These are phyloP conservation scores for Coenobita brevimanus DNA, from an alignment of 1,140 invertebrate species.

Conservation along the genomic window DNA sequence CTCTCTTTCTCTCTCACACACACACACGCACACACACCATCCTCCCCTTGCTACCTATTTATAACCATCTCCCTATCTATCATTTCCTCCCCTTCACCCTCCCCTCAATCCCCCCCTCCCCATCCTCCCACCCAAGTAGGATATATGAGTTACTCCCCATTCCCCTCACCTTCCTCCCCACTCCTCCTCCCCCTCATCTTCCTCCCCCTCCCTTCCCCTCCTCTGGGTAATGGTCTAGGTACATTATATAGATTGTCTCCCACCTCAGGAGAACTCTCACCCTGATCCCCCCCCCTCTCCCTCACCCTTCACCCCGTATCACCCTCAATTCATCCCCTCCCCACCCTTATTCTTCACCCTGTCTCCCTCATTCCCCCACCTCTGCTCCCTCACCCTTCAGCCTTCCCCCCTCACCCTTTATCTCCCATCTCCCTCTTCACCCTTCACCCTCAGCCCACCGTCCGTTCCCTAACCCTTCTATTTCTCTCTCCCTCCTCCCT, in stretches of 20 bases:
- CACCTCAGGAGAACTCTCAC: background rate
- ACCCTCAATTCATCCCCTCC: background rate
- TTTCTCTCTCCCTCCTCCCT: background rate
- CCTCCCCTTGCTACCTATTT: too few species aligned
- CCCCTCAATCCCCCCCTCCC: too few species aligned
- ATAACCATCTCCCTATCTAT: too few species aligned
- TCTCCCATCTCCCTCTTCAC: background rate
- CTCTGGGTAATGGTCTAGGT: conserved; percentile 7
- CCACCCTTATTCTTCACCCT: background rate
- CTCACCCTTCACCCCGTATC: background rate
- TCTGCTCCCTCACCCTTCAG: background rate
- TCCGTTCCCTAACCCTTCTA: background rate
- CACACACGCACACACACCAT: too few species aligned
- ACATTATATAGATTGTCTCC: conserved; percentile 20
- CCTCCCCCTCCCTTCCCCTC: background rate
- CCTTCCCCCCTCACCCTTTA: background rate
- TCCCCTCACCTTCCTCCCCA: background rate
- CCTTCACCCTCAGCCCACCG: background rate
- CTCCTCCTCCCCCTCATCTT: background rate
- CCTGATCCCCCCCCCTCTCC: background rate
- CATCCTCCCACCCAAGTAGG: too few species aligned
- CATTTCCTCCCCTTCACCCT: background rate
- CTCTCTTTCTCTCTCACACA: background rate
- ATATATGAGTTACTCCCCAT: background rate
- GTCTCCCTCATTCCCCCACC: background rate